A percentile compares a stretch with the other conserved stretches of the same genome.
These are phyloP conservation scores for Rhodinocichla rosea DNA, from an alignment of 2,113 vertebrate species.

Conservation along the genomic window DNA sequence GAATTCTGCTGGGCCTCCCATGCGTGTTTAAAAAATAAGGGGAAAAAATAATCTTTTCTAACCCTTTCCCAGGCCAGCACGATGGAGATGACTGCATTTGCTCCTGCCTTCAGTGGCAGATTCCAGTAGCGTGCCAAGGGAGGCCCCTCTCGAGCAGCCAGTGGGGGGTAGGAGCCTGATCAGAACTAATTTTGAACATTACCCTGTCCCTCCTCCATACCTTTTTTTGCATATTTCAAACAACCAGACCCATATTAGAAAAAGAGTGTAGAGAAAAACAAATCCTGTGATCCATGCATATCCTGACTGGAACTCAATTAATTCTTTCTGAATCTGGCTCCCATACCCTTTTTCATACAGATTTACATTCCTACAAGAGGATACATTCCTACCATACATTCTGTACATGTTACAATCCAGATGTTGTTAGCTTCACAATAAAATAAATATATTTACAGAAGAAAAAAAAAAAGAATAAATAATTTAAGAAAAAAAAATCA, in stretches of 20 bases:
- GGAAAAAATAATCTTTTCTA: neutral
- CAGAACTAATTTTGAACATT: slow-evolving; percentile 58
- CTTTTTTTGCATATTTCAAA: slow-evolving; percentile 75
- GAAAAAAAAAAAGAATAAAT: slow-evolving; percentile 93
- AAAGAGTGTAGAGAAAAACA: neutral
- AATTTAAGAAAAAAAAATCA: slow-evolving; percentile 85
- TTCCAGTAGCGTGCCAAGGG: neutral
- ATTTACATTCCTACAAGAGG: slow-evolving; percentile 85
- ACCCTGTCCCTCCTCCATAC: slow-evolving; percentile 57
- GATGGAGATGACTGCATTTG: neutral
- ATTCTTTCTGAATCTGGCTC: slow-evolving; percentile 71
- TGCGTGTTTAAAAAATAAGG: neutral
- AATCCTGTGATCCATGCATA: slow-evolving; percentile 46
- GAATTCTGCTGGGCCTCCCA: neutral
- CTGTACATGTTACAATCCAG: slow-evolving; percentile 97
- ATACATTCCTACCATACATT: slow-evolving; percentile 90
- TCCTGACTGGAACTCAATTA: slow-evolving; percentile 47
- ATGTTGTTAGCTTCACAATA: slow-evolving; percentile 91
- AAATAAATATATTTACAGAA: slow-evolving; percentile 99
- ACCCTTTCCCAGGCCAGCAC: neutral
- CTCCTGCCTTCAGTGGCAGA: neutral
- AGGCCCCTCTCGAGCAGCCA: neutral
- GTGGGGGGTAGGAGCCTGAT: slow-evolving; percentile 14
- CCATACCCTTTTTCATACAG: slow-evolving; percentile 79
- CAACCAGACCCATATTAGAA: slow-evolving; percentile 65